Evolutionary conservation across 2,113 vertebrate genomes (phyloP), one percentile per base, ranked within the genome.

Genomic region (Blennius ocellaris): DNA sequence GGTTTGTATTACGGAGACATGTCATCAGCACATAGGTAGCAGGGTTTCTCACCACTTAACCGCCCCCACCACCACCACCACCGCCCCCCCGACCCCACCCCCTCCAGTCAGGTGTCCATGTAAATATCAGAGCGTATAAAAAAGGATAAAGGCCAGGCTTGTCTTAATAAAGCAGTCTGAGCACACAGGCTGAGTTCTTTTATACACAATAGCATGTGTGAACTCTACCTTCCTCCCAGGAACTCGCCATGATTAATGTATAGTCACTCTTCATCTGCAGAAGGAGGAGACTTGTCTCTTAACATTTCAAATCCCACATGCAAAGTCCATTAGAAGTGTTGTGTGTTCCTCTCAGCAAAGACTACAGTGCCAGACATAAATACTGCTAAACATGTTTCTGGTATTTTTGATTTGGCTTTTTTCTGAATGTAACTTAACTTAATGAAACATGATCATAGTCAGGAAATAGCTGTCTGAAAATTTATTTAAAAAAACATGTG

Each of bases 21-120:
- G 92, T 92, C 93, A 91, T 94, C 92, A 92, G 89, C 85, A 73
- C 50, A 84, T 62, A 86, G 78, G 79, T 78, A 61, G 57, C 45
- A 68, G 36, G 52, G 47, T 62, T 60, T 62, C 51, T 67, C n/a
- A 38, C 49, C 65, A 16, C 49, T 63, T 41, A 30, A 2, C n/a
- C n/a, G n/a, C 21, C 21, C 21, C 2, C 21, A 30, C 21, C 21
- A n/a, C n/a, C n/a, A n/a, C n/a, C n/a, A n/a, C n/a, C n/a, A n/a
- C n/a, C n/a, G n/a, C n/a, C n/a, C n/a, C n/a, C n/a, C n/a, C n/a
- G n/a, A n/a, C 21, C 21, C 4, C 21, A 2, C 66, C 21, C 21
- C 21, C 21, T 30, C 21, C 21, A 30, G 21, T 30, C 51, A 62
- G 40, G 73, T 73, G 76, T 69, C 16, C 10, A 7, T 61, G 57